Base-by-base conservation (phyloP, 2,797 vertebrate species). In the Sandelia bainsii region DNA sequence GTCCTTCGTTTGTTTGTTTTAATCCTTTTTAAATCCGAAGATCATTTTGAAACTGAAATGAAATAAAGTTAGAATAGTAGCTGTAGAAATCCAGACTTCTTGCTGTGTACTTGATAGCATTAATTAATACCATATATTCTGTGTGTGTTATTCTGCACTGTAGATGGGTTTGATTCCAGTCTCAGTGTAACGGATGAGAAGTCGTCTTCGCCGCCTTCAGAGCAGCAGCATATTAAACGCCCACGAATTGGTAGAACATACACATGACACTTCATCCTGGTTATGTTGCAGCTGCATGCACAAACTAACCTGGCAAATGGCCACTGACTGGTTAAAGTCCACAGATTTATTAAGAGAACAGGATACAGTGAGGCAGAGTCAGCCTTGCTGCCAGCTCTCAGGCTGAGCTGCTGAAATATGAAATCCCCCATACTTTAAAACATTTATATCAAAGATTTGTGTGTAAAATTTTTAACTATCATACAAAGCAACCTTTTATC, bases 171-270 rank as follows among this genome's bases (percentile, higher is more conserved):
- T 59, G 64, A 49, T 60, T 72, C n/a, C 4, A 12, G 5, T 44
- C 42, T 45, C 14, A 27, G 20, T 37, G 69, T 13, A 37, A 32
- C 23, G 0, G 59, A 29, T 5, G 69, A 77, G 62, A 63, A 45
- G 23, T 62, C 45, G 0, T 19, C 81, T 34, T 59, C 17, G 0
- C 23, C 44, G 0, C 22, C 12, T n/a, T 39, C 46, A 23, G 77
- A 77, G n/a, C 59, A 68, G 42, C 71, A 58, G 19, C 63, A 48
- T 5, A 59, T 63, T 51, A 94, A 94, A 80, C 91, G 91, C 6
- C 89, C 82, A 61, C 61, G 91, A 14, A 77, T 92, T 58, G 94
- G 94, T 94, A 91, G 19, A 65, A 39, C 49, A 64, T 14, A 23
- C 48, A 53, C 29, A 19, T 8, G 34, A 54, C n/a, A 51, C 42